Evolutionary conservation across 2,797 vertebrate genomes (phyloP).

Genomic region (Lycodopsis pacificus): DNA sequence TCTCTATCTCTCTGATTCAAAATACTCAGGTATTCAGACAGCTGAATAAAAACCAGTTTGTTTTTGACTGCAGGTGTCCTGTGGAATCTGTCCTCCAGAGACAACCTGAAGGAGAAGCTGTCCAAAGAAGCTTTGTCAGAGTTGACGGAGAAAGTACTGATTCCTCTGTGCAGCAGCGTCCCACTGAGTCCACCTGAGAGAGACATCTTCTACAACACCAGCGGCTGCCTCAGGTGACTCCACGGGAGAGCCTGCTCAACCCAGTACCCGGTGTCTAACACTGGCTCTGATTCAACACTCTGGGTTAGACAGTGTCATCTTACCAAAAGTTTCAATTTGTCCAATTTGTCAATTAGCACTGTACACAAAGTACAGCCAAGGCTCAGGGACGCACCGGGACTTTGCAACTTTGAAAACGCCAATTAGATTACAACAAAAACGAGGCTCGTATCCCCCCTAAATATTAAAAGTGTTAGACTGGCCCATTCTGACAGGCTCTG

Average conservation of each 20-base stretch:
- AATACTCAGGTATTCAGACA: neutral
- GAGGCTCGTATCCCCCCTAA: neutral
- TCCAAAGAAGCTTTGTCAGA: constrained; percentile 89
- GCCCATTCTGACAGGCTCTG: too few relatives aligned
- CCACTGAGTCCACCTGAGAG: constrained; percentile 90
- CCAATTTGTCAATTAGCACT: neutral
- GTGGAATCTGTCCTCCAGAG: constrained; percentile 98
- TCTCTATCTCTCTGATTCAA: neutral
- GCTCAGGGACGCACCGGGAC: neutral
- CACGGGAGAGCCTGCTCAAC: neutral
- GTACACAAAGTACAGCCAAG: neutral
- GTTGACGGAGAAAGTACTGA: constrained; percentile 90
- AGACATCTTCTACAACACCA: constrained; percentile 95
- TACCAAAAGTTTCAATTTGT: neutral
- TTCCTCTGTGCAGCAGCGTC: constrained; percentile 87
- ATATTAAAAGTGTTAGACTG: too few relatives aligned
- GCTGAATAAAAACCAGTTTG: neutral
- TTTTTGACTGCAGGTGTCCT: constrained; percentile 87
- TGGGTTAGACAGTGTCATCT: neutral
- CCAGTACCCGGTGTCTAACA: too few relatives aligned
- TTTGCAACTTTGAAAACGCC: neutral
- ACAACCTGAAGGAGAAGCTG: constrained; percentile 94
- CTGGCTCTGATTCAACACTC: neutral
- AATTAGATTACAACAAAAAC: neutral
- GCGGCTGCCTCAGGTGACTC: constrained; percentile 92